Conservation (phyloP, 2,113 vertebrate genomes). For the Erythrolamprus reginae region DNA sequence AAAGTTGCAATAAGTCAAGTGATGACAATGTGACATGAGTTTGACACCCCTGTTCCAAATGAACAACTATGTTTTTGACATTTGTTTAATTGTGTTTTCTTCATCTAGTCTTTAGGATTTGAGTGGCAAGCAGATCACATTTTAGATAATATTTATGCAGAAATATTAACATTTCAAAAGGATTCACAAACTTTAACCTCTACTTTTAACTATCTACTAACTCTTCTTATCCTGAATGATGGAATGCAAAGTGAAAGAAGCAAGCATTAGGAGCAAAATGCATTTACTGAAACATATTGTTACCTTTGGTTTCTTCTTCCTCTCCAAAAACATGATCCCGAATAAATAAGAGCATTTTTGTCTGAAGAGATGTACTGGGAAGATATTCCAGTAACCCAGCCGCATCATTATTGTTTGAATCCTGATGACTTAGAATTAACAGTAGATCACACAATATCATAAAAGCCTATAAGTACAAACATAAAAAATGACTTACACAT, state of each 20-base stretch:
- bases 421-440: constrained; percentile 77
- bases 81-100: background rate
- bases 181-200: background rate
- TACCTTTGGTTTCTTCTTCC: constrained; percentile 69
- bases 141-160: background rate
- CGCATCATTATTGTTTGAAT: constrained; percentile 63
- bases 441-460: constrained; percentile 81
- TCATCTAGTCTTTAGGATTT: background rate
- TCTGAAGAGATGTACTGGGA: constrained; percentile 76
- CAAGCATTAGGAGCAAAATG: background rate
- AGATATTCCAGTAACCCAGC: constrained; percentile 65
- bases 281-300: constrained; percentile 2
- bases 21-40: no score
- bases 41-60: background rate
- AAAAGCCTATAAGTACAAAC: constrained; percentile 73
- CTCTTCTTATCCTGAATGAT: background rate
- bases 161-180: background rate
- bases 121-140: background rate
- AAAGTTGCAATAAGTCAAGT: no score
- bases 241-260: background rate
- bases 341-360: constrained; percentile 76
- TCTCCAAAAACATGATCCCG: constrained; percentile 71
- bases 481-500: constrained; percentile 21
- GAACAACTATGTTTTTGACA: background rate
- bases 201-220: background rate